Percentiles rank a stretch among this genome's conserved stretches.
These are phyloP conservation scores for Conus ventricosus DNA, from an alignment of 1,140 invertebrate species.

Conservation along the genomic window DNA sequence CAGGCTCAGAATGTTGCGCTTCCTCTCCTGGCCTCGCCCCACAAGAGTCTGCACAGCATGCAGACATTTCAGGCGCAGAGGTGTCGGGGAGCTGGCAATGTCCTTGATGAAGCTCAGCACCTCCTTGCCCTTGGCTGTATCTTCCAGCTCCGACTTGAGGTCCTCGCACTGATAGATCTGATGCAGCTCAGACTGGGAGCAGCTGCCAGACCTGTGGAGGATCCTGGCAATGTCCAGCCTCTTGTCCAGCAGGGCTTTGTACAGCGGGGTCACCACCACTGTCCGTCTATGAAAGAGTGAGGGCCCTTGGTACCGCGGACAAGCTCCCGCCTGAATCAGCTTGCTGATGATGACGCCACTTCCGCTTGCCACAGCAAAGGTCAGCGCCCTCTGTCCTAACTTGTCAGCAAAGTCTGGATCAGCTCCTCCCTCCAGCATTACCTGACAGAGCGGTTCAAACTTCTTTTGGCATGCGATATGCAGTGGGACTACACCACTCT, in stretches of 20 bases:
- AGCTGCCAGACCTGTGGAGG: constrained; percentile 24
- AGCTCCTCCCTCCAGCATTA: constrained; percentile 22
- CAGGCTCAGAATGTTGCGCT: not conserved
- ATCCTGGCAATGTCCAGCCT: constrained; percentile 29
- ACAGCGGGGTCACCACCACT: constrained; percentile 28
- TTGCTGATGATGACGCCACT: not conserved
- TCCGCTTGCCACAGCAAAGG: constrained; percentile 23
- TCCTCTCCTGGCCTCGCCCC: constrained; percentile 1
- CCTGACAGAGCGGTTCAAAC: constrained; percentile 10
- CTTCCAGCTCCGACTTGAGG: constrained; percentile 28
- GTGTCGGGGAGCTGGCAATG: not conserved
- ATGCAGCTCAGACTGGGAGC: constrained; percentile 21
- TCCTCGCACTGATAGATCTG: constrained; percentile 30
- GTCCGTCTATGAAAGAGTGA: constrained; percentile 26
- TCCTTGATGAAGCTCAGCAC: constrained; percentile 21
- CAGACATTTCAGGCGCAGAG: not conserved
- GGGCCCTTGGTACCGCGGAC: constrained; percentile 24
- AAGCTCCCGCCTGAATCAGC: constrained; percentile 25
- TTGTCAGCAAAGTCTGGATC: constrained; percentile 26
- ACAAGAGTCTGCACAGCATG: constrained; percentile 14
- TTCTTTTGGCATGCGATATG: constrained; percentile 28
- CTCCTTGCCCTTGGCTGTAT: constrained; percentile 20
- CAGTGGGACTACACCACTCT: constrained; percentile 26
- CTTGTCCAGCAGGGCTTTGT: constrained; percentile 33
- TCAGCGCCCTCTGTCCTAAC: constrained; percentile 17